These are phyloP conservation scores for Dione vanillae DNA, from an alignment of 2,888 invertebrate species.

Conservation along the genomic window DNA sequence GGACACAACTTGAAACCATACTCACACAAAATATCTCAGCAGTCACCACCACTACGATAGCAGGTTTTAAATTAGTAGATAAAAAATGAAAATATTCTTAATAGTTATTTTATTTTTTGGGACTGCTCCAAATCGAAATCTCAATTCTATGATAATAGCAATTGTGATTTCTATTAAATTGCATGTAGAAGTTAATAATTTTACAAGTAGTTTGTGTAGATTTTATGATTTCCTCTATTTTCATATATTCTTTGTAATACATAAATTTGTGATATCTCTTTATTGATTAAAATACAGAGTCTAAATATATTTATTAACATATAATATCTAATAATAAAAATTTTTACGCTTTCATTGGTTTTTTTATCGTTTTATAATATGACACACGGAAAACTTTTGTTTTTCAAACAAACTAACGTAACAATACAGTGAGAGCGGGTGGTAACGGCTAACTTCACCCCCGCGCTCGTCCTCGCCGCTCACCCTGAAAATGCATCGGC, in stretches of 20 bases:
- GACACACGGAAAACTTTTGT: slow-evolving; percentile 75
- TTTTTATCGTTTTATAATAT: too few relatives aligned
- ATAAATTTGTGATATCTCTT: not conserved
- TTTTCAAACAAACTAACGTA: slow-evolving; percentile 78
- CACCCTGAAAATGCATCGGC: slow-evolving; percentile 66
- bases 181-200: slow-evolving; percentile 1
- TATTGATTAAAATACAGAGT: not conserved
- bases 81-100: slow-evolving; percentile 14
- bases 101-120: slow-evolving; percentile 31
- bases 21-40: not conserved
- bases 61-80: not conserved
- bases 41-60: not conserved
- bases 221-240: not conserved
- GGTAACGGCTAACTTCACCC: slow-evolving; percentile 61
- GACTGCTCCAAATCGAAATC: slow-evolving; percentile 27
- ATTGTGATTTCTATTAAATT: slow-evolving; percentile 10
- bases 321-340: too few relatives aligned
- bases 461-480: slow-evolving; percentile 57
- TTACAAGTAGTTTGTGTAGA: not conserved
- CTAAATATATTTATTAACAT: too few relatives aligned
- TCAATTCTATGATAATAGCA: slow-evolving; percentile 31
- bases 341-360: too few relatives aligned
- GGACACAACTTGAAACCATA: not conserved
- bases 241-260: not conserved
- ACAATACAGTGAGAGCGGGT: slow-evolving; percentile 66